Evolutionary conservation across 2,888 invertebrate genomes (phyloP).

Genomic region (Tribolium freemani): DNA sequence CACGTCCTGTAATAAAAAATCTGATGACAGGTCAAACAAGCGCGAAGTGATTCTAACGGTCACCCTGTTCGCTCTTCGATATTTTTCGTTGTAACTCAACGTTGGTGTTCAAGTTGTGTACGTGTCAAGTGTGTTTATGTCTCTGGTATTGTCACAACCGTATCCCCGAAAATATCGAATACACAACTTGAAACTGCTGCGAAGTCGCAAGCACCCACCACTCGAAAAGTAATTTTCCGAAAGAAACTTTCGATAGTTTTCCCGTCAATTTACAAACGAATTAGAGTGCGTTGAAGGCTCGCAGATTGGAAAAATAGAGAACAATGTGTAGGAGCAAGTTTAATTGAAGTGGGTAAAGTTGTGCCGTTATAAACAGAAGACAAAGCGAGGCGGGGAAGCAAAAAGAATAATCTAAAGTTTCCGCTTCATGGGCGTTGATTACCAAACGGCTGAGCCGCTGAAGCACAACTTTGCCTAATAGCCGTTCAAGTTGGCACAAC

Average conservation of each 20-base stretch:
- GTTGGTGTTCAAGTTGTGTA: constrained; percentile 46
- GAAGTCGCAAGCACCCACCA: not conserved
- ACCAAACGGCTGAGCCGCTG: constrained; percentile 8
- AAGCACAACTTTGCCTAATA: constrained; percentile 7
- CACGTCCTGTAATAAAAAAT: constrained; percentile 17
- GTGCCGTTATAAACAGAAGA: constrained; percentile 10
- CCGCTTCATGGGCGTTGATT: constrained; percentile 8
- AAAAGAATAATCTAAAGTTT: constrained; percentile 18
- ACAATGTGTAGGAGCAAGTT: constrained; percentile 16
- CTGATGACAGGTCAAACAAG: constrained; percentile 29
- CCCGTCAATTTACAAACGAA: not conserved
- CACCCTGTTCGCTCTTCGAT: constrained; percentile 17
- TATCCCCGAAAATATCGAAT: constrained; percentile 33
- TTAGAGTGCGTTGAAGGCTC: not conserved
- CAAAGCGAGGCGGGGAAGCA: constrained; percentile 1
- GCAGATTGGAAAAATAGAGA: not conserved
- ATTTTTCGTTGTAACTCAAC: constrained; percentile 24
- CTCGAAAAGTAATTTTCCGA: constrained; percentile 1
- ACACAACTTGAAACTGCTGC: constrained; percentile 1
- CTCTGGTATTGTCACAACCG: constrained; percentile 43
- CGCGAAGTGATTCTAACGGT: constrained; percentile 28
- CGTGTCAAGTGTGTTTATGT: constrained; percentile 49
- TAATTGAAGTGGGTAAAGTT: constrained; percentile 30
- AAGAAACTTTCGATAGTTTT: constrained; percentile 13
- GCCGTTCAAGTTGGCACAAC: constrained; percentile 10